Base-by-base conservation (phyloP, 2,113 vertebrate species). In the Rhea americana region DNA sequence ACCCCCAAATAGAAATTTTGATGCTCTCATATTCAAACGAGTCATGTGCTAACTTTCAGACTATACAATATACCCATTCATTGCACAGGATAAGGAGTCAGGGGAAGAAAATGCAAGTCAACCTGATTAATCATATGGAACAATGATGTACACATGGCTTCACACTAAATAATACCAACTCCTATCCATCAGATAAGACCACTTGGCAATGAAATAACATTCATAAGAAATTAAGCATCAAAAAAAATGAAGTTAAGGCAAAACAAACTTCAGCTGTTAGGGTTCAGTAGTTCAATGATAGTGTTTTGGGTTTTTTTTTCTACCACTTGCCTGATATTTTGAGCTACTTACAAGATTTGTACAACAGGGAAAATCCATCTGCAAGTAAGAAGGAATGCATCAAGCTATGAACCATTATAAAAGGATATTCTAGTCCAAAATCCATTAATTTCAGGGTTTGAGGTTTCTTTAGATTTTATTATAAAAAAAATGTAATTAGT, bases 231-330 rank as follows among this genome's bases (percentile, higher is more conserved):
- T 8, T 26, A 67, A 79, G 7, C 28, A 7, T 80, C 53, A 95
- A 61, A 45, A 93, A 95, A 93, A 85, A 77, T 15, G 8, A 11
- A 94, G 91, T 77, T 81, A 66, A 56, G 56, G 50, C 51, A 76
- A 47, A 82, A 56, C 32, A 83, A 28, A 48, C 28, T 75, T 81
- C 82, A 87, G 53, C 26, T 85, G 65, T 45, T 62, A 90, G 35
- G 24, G 62, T 90, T 13, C 87, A 88, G 65, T 14, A 90, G 28
- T 73, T 87, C 5, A 30, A 61, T 74, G 65, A 72, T 70, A 77
- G 85, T 93, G n/a, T 12, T 71, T 53, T 1, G n/a, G 51, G 45
- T 32, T 11, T 7, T 24, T 65, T 59, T 67, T 43, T 13, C 41
- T 13, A 4, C 41, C 66, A 32, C 30, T 88, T 85, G 21, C 35